phyloP scores from a whole-genome alignment of 1,140 invertebrate species.

The Octopus sinensis region DNA sequence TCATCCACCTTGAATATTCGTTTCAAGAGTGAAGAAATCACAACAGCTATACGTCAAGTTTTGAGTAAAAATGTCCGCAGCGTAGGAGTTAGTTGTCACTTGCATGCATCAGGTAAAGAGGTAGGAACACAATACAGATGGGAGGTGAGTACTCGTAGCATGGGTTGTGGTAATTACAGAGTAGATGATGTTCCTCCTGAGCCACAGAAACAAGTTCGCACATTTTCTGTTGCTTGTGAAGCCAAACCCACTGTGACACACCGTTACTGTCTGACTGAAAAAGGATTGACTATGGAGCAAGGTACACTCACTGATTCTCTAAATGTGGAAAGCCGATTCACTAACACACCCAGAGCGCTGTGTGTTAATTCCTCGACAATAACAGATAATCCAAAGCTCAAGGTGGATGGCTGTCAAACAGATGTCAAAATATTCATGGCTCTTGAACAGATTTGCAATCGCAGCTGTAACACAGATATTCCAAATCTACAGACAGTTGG shows the following conservation, averaged over 20 bases:
- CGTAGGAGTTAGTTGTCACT: conserved; percentile 43
- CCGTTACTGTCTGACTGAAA: conserved; percentile 41
- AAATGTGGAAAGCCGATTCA: conserved; percentile 44
- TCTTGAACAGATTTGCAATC: conserved; percentile 40
- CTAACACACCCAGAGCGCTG: conserved; percentile 45
- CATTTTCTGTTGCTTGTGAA: conserved; percentile 40
- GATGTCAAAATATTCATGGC: conserved; percentile 44
- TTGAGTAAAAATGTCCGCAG: conserved; percentile 49
- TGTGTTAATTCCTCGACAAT: conserved; percentile 39
- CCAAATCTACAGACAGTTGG: conserved; percentile 29
- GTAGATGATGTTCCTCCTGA: conserved; percentile 52
- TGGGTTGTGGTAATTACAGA: conserved; percentile 46
- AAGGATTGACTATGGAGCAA: conserved; percentile 46
- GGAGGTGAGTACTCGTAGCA: conserved; percentile 27
- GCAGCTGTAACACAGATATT: conserved; percentile 43
- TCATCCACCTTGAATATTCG: conserved; percentile 34
- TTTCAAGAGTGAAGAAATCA: conserved; percentile 51
- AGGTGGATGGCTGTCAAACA: conserved; percentile 38
- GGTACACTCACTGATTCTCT: conserved; percentile 44
- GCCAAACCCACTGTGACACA: conserved; percentile 42
- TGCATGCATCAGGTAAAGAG: neutral
- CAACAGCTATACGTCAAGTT: conserved; percentile 41
- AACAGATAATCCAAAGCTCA: conserved; percentile 39
- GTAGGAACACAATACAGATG: conserved; percentile 26
- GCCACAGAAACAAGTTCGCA: conserved; percentile 33